Conservation (phyloP, 2,797 vertebrate genomes). For the Ibycter americanus region DNA sequence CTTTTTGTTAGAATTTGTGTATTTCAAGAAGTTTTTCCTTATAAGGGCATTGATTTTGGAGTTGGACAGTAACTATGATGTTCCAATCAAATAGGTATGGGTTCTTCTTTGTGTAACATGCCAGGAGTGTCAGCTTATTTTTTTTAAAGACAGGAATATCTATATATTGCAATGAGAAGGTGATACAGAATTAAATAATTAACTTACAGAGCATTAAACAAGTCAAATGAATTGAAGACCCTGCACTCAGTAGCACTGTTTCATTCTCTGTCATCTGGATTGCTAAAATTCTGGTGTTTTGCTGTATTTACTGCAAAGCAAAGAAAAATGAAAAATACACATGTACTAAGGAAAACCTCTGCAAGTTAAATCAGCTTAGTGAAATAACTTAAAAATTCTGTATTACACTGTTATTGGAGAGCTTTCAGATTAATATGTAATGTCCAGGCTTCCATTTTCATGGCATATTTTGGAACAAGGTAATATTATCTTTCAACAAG, state of each 20-base stretch:
- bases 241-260: background rate
- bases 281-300: background rate
- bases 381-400: background rate
- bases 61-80: background rate
- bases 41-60: background rate
- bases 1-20: background rate
- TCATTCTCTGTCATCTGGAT: background rate
- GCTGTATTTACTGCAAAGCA: background rate
- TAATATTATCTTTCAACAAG: background rate
- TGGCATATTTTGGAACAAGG: background rate
- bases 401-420: background rate
- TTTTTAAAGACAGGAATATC: background rate
- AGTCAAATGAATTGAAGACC: background rate
- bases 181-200: background rate
- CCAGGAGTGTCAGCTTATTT: background rate
- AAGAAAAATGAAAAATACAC: background rate
- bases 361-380: background rate
- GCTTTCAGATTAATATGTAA: background rate
- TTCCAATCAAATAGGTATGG: background rate
- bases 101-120: background rate
- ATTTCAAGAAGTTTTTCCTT: background rate
- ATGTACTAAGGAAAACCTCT: background rate
- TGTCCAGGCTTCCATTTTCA: background rate
- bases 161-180: background rate
- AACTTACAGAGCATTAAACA: background rate